These are phyloP conservation scores for Hirtodrosophila duncani DNA, from an alignment of 2,888 invertebrate genomes.

Conservation along the genomic window DNA sequence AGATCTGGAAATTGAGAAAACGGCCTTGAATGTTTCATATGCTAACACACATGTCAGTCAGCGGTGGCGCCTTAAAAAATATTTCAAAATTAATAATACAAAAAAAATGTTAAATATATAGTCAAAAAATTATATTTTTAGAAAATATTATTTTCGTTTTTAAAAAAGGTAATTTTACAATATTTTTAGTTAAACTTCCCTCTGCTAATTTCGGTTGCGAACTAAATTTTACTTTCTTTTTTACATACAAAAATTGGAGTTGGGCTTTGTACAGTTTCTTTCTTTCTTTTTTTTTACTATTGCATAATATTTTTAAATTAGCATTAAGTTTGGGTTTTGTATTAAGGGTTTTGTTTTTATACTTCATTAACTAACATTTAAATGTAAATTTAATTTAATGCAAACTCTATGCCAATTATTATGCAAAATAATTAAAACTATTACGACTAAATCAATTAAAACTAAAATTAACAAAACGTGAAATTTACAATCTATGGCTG, in stretches of 20 bases:
- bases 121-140: conserved; percentile 57
- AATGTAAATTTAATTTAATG: conserved; percentile 41
- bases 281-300: conserved; percentile 35
- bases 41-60: conserved; percentile 8
- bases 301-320: conserved; percentile 41
- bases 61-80: conserved; percentile 3
- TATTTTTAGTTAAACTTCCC: conserved; percentile 25
- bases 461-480: conserved; percentile 58
- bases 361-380: conserved; percentile 60
- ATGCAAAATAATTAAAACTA: conserved; percentile 58
- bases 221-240: conserved; percentile 35
- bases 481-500: conserved; percentile 51
- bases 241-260: conserved; percentile 68
- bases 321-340: conserved; percentile 44
- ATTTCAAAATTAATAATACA: not conserved
- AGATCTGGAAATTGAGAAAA: no score
- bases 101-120: conserved; percentile 19
- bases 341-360: conserved; percentile 25
- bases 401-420: conserved; percentile 39
- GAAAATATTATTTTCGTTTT: conserved; percentile 62
- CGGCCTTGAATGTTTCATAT: no score
- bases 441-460: conserved; percentile 56
- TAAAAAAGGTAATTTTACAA: conserved; percentile 26
- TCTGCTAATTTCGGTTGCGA: conserved; percentile 20
- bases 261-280: conserved; percentile 63